Evolutionary conservation across 23 tunicate genomes (phyloP).

Genomic region (Halocynthia roretzi): DNA sequence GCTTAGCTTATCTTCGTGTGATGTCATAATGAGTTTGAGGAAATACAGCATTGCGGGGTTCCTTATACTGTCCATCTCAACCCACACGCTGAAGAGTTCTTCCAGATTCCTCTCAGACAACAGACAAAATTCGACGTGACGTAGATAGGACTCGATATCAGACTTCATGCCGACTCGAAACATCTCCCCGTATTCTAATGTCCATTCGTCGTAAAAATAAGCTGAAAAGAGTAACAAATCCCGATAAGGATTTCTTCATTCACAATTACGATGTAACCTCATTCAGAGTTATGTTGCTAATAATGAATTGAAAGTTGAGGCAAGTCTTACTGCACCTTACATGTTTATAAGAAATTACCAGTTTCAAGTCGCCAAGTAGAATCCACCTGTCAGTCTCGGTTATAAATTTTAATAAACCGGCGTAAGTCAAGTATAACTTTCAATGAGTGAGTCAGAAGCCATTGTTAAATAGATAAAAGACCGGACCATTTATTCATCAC

Average conservation of each 20-base stretch:
- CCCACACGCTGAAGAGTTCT: not conserved
- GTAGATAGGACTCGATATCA: slow-evolving; percentile 4
- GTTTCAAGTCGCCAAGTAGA: too few species aligned
- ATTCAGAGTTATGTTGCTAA: too few species aligned
- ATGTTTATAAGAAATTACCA: slow-evolving; percentile 20
- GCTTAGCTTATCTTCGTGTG: not conserved
- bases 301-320: too few species aligned
- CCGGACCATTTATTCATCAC: too few species aligned
- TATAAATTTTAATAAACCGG: too few species aligned
- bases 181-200: slow-evolving; percentile 7
- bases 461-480: too few species aligned
- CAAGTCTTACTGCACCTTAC: slow-evolving; percentile 12
- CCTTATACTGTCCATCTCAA: not conserved
- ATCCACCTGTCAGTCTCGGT: too few species aligned
- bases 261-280: too few species aligned
- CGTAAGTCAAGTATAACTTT: too few species aligned
- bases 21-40: not conserved
- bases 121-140: not conserved
- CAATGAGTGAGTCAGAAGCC: too few species aligned
- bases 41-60: slow-evolving; percentile 21
- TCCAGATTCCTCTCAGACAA: not conserved
- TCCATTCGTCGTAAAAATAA: slow-evolving; percentile 23
- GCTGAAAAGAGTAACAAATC: slow-evolving; percentile 1
- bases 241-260: too few species aligned
- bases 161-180: slow-evolving; percentile 5